Evolutionary conservation across 2,888 invertebrate genomes (phyloP).

Genomic region (Lithosia quadra): DNA sequence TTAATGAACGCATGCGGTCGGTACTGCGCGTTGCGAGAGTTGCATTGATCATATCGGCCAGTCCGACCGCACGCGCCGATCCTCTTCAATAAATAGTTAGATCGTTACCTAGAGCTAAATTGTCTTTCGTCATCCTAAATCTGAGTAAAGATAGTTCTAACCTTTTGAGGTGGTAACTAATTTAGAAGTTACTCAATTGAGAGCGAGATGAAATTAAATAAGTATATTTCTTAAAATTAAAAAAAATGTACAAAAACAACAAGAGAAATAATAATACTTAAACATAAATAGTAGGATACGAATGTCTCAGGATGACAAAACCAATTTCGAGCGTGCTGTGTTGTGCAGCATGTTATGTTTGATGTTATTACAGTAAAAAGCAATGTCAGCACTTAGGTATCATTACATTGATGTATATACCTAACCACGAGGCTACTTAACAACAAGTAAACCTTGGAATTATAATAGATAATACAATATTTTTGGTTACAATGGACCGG

Average conservation of each 20-base stretch:
- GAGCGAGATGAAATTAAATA: not conserved
- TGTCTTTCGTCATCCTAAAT: constrained; percentile 45
- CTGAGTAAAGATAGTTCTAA: constrained; percentile 1
- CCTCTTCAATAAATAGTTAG: constrained; percentile 37
- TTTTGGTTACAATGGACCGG: constrained; percentile 65
- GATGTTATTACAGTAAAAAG: constrained; percentile 46
- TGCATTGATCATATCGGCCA: constrained; percentile 21
- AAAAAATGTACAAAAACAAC: constrained; percentile 13
- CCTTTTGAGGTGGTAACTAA: constrained; percentile 31
- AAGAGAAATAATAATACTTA: constrained; percentile 7
- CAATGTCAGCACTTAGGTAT: constrained; percentile 57
- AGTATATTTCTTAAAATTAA: not conserved
- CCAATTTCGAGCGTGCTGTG: constrained; percentile 33
- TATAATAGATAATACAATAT: constrained; percentile 53
- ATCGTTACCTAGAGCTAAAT: constrained; percentile 38
- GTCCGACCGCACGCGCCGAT: constrained; percentile 14
- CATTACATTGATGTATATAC: constrained; percentile 61
- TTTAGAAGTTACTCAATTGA: constrained; percentile 17
- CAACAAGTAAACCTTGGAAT: constrained; percentile 69
- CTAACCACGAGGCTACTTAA: constrained; percentile 62
- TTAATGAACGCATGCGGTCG: constrained; percentile 17
- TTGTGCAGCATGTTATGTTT: constrained; percentile 61
- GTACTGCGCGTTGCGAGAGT: constrained; percentile 8
- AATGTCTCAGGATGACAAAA: constrained; percentile 43
- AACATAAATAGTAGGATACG: not conserved